Evolutionary conservation across 64 coral and sea anemone genomes (phyloP).

Genomic region (Pocillopora damicornis): DNA sequence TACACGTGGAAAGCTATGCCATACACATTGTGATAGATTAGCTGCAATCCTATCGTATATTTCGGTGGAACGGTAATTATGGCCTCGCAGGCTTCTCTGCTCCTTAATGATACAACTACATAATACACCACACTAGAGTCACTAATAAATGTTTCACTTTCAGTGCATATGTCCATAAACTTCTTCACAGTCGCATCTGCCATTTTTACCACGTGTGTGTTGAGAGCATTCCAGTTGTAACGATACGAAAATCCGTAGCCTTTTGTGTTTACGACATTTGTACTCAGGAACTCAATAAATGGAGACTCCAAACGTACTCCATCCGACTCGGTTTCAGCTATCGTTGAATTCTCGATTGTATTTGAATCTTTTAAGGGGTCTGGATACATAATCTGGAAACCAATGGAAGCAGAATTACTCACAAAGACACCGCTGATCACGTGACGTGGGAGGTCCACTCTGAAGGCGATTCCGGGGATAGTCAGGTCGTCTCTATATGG

Average conservation of each 20-base stretch:
- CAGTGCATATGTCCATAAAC: constrained; percentile 31
- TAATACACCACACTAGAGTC: constrained; percentile 2
- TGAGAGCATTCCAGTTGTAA: constrained; percentile 12
- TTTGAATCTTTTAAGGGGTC: constrained; percentile 19
- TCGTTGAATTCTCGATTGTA: constrained; percentile 17
- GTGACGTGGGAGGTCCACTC: constrained; percentile 52
- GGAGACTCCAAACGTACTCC: constrained; percentile 47
- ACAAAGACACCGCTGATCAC: constrained; percentile 42
- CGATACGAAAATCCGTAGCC: constrained; percentile 30
- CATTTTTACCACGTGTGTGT: constrained; percentile 34
- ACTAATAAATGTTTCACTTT: constrained; percentile 30
- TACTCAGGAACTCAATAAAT: constrained; percentile 9
- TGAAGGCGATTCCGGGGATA: constrained; percentile 43
- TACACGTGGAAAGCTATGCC: constrained; percentile 2
- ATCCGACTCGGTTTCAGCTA: constrained; percentile 26
- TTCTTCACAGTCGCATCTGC: constrained; percentile 13
- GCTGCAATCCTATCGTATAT: constrained; percentile 51
- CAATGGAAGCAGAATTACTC: constrained; percentile 29
- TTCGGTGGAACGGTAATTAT: constrained; percentile 9
- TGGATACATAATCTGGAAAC: constrained; percentile 42
- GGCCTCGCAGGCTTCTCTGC: neutral
- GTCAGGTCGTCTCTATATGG: constrained; percentile 60
- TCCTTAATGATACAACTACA: neutral
- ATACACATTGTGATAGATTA: constrained; percentile 26
- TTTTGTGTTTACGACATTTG: constrained; percentile 16